These are phyloP conservation scores for Orchestia grillus DNA, from an alignment of 1,140 invertebrate species.

Conservation along the genomic window DNA sequence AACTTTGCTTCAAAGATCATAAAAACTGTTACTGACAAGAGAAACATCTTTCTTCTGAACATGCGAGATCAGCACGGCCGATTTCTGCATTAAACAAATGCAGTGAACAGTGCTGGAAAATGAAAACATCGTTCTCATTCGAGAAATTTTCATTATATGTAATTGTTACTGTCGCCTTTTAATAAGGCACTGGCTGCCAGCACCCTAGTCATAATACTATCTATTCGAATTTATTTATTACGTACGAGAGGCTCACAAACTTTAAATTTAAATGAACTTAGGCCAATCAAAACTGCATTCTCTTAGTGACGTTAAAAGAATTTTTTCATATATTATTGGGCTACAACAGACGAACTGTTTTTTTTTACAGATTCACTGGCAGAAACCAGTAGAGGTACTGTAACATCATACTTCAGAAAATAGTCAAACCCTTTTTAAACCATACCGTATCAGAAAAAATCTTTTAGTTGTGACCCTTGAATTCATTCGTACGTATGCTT, in stretches of 20 bases:
- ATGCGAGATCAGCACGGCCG: neutral
- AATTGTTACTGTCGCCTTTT: neutral
- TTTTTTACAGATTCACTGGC: neutral
- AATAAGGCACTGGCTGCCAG: neutral
- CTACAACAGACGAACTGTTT: neutral
- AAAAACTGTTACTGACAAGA: neutral
- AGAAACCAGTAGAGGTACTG: neutral
- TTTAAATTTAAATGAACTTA: neutral
- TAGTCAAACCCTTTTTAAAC: neutral
- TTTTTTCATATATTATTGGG: neutral
- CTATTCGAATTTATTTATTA: neutral
- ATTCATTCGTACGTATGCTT: neutral
- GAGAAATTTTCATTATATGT: neutral
- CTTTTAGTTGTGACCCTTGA: neutral
- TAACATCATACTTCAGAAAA: neutral
- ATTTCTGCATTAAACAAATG: neutral
- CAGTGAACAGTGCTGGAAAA: neutral
- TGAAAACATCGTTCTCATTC: neutral
- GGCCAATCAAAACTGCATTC: neutral
- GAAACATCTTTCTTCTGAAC: neutral
- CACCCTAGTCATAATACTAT: neutral
- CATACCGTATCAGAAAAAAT: neutral
- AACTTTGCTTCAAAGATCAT: neutral
- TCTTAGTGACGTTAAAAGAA: neutral
- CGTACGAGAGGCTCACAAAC: neutral